Conservation (phyloP, 2,888 invertebrate species). For the Aspidapion aeneum region DNA sequence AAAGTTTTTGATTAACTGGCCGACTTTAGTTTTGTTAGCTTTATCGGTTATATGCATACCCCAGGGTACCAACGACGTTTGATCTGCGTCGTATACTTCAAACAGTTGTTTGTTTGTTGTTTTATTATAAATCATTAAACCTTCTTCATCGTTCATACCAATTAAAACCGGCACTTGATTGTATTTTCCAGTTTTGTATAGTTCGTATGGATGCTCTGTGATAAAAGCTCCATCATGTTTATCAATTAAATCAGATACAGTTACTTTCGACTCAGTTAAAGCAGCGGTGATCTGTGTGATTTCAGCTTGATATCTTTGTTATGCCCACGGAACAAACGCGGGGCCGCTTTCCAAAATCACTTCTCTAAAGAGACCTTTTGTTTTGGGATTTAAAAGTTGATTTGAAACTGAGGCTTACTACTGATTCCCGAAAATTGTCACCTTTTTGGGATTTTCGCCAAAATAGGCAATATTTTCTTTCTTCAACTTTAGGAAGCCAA, state of each 20-base stretch:
- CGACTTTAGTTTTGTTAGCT: too few relatives aligned
- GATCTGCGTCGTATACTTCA: neutral
- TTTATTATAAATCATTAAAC: neutral
- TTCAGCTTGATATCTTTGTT: neutral
- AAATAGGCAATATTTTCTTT: neutral
- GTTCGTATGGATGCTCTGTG: neutral
- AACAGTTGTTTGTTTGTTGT: neutral
- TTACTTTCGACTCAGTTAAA: neutral
- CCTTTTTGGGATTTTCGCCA: neutral
- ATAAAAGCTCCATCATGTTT: neutral
- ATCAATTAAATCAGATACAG: neutral
- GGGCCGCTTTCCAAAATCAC: too few relatives aligned
- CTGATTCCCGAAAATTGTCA: neutral
- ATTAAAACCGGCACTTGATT: neutral
- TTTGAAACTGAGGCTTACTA: neutral
- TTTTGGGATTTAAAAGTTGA: neutral
- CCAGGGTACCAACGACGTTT: neutral
- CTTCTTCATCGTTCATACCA: neutral
- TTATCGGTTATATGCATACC: neutral
- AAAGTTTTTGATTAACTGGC: too few relatives aligned
- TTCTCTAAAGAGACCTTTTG: too few relatives aligned
- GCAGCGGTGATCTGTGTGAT: neutral
- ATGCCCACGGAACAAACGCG: neutral
- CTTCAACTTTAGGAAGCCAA: neutral
- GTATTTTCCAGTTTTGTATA: neutral